Conservation (phyloP, 1,140 invertebrate species). For the Macrobrachium rosenbergii region DNA sequence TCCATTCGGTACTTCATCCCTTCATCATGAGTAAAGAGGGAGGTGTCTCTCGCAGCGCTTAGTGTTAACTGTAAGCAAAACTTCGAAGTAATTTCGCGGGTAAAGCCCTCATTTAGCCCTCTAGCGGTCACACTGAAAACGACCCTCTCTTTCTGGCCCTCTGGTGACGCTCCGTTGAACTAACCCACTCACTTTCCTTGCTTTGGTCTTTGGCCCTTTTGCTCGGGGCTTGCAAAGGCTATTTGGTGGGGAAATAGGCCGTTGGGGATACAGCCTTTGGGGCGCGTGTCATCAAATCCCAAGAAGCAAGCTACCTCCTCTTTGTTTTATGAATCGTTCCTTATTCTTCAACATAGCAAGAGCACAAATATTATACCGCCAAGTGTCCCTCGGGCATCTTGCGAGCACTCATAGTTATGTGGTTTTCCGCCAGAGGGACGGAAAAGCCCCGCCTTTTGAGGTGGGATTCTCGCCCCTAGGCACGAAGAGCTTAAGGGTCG, state of each 20-base stretch:
- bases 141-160: conserved; percentile 9
- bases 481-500: not conserved
- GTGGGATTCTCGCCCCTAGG: conserved; percentile 1
- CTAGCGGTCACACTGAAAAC: conserved; percentile 56
- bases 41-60: conserved; percentile 27
- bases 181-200: not conserved
- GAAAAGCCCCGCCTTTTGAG: conserved; percentile 2
- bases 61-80: conserved; percentile 48
- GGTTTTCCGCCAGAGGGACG: conserved; percentile 40
- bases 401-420: conserved; percentile 59
- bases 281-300: conserved; percentile 57
- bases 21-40: conserved; percentile 13
- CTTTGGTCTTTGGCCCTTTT: not conserved
- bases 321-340: conserved; percentile 62
- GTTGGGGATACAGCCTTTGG: conserved; percentile 29
- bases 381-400: conserved; percentile 59
- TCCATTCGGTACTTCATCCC: conserved; percentile 27
- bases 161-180: not conserved
- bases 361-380: conserved; percentile 59
- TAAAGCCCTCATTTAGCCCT: conserved; percentile 55
- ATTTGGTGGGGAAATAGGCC: not conserved
- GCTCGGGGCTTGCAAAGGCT: conserved; percentile 15
- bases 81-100: conserved; percentile 51
- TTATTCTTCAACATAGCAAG: conserved; percentile 60
- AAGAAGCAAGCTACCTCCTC: conserved; percentile 56